A percentile compares a stretch with the other conserved stretches of the same genome.
phyloP scores from a whole-genome alignment of 1,140 invertebrate genomes.

The Drosophila arizonae region DNA sequence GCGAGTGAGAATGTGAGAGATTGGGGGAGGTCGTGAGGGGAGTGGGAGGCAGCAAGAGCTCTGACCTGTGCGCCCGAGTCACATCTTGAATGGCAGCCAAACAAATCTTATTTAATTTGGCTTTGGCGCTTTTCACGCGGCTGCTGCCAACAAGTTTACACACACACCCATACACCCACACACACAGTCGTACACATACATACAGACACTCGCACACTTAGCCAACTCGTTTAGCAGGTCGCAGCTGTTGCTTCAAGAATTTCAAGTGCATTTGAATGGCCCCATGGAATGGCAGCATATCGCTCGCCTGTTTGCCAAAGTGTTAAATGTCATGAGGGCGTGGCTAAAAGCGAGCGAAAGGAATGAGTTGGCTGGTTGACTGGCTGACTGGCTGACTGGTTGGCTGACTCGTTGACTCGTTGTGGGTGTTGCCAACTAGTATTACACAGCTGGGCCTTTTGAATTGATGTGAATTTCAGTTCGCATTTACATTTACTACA shows the following conservation, averaged over 20 bases:
- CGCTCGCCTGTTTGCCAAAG: constrained; percentile 68
- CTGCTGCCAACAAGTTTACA: constrained; percentile 48
- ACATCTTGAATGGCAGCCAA: constrained; percentile 73
- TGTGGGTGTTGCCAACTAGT: background rate
- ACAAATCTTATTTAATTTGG: constrained; percentile 82
- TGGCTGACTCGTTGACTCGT: too few species aligned
- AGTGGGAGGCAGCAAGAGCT: constrained; percentile 43
- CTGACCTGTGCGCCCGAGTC: constrained; percentile 56
- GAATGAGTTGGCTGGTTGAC: background rate
- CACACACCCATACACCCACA: background rate
- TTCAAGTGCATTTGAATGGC: constrained; percentile 79
- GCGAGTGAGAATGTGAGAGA: too few species aligned
- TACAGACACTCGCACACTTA: constrained; percentile 10
- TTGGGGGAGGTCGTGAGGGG: too few species aligned
- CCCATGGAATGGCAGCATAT: constrained; percentile 27
- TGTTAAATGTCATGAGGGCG: constrained; percentile 73
- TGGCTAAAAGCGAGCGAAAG: background rate
- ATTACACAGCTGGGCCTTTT: constrained; percentile 57
- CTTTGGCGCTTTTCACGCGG: constrained; percentile 64
- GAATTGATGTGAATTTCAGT: constrained; percentile 70
- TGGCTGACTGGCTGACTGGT: background rate
- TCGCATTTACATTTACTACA: constrained; percentile 77
- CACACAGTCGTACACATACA: background rate
- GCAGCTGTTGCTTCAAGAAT: constrained; percentile 76
- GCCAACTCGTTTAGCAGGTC: constrained; percentile 55